Base-by-base conservation (phyloP, 2,888 invertebrate species). In the Volucella inflata region DNA sequence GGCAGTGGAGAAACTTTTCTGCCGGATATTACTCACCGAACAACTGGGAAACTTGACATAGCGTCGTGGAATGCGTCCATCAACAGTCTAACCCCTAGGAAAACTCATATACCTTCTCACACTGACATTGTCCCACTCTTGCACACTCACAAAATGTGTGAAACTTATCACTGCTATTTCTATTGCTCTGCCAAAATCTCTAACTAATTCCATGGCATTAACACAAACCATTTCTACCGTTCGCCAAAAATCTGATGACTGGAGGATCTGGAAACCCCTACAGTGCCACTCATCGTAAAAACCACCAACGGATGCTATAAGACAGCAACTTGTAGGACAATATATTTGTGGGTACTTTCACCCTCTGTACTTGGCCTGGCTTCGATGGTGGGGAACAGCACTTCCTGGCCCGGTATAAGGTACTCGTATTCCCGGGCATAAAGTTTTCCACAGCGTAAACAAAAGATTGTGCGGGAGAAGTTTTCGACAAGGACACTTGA, bases 141-240 rank as follows among this genome's bases (percentile, higher is more conserved):
- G 11, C 48, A 30, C 80, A 59, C 46, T 68, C 40, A 68, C 53
- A 72, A 62, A 78, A 55, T 68, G 62, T 46, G 53, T 51, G 72
- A 78, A 72, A 71, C 50, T 74, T 78, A 74, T 68, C 72, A 68
- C 78, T 55, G 55, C 68, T 64, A 78, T 64, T 51, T 55, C 67
- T 62, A 76, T 72, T 82, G 82, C 72, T 83, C 78, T 78, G 79
- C 57, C 78, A 83, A 83, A 83, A 83, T 78, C 83, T 64, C 53
- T 79, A 83, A 83, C 83, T 83, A 83, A 83, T 83, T 83, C 74
- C 57, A 74, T 57, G 74, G 83, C 79, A 83, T 74, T 83, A 83
- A 79, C 83, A 78, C 68, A 68, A 74, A 78, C 72, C 74, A 46
- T 74, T 83, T 57, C 50, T 21, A 44, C 59, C 60, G 48, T 57